phyloP scores from a whole-genome alignment of 2,113 vertebrate species.

The Enhydra lutris region DNA sequence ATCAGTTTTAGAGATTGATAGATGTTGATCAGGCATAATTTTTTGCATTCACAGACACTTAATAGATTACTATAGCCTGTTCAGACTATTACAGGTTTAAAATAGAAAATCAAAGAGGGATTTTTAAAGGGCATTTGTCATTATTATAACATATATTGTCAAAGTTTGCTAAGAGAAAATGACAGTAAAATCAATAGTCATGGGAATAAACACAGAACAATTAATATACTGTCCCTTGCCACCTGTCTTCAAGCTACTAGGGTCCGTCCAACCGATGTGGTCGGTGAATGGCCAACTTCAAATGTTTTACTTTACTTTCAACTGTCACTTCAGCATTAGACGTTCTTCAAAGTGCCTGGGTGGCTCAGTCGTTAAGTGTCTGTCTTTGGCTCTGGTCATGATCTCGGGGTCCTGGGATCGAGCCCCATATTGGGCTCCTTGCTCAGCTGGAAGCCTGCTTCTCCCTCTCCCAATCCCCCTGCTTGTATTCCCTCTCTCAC shows the following conservation, averaged over 20 bases:
- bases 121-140: background rate
- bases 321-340: background rate
- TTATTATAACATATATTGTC: background rate
- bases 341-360: background rate
- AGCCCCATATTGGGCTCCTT: too few species aligned
- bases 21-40: background rate
- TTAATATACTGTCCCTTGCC: background rate
- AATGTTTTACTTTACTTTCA: background rate
- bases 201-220: background rate
- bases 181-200: background rate
- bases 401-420: too few species aligned
- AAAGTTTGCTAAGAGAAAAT: background rate
- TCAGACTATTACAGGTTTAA: constrained; percentile 2
- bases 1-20: constrained; percentile 10
- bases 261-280: background rate
- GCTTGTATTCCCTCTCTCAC: too few species aligned
- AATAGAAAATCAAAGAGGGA: background rate
- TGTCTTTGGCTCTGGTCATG: too few species aligned
- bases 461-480: too few species aligned
- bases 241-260: background rate
- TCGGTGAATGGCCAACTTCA: background rate
- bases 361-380: too few species aligned
- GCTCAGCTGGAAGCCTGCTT: too few species aligned
- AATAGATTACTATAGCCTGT: background rate
- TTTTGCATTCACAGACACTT: background rate